phyloP scores from a whole-genome alignment of 2,888 invertebrate genomes.

The Ectropis crepuscularia region DNA sequence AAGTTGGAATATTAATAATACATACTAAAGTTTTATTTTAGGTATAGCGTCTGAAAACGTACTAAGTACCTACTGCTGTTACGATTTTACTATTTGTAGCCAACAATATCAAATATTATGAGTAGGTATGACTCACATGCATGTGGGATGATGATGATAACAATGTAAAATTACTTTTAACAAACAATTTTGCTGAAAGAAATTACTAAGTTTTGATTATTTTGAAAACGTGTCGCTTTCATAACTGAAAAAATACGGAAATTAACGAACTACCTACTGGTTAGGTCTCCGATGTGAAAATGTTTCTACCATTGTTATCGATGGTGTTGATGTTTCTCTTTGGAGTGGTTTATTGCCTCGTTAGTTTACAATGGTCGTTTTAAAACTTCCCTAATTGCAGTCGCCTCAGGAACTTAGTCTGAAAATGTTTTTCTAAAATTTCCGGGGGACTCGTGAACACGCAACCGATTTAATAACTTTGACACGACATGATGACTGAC shows the following conservation, averaged over 20 bases:
- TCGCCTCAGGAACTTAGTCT: constrained; percentile 18
- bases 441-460: not conserved
- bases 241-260: constrained; percentile 8
- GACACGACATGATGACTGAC: constrained; percentile 36
- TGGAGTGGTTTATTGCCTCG: constrained; percentile 68
- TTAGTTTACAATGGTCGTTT: constrained; percentile 51
- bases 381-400: constrained; percentile 29
- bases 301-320: constrained; percentile 48
- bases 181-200: too few relatives aligned
- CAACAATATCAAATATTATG: too few relatives aligned
- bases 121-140: too few relatives aligned
- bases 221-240: constrained; percentile 11
- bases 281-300: constrained; percentile 19
- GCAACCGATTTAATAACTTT: constrained; percentile 38
- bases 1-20: too few relatives aligned
- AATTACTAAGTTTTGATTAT: not conserved
- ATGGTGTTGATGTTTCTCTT: constrained; percentile 61
- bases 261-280: constrained; percentile 19
- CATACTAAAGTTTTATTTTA: too few relatives aligned
- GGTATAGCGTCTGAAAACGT: too few relatives aligned
- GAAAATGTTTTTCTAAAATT: constrained; percentile 3
- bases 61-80: too few relatives aligned
- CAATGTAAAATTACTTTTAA: too few relatives aligned
- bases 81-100: too few relatives aligned
- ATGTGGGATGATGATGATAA: too few relatives aligned